Conservation (phyloP, 2,113 vertebrate species). For the Ochotona princeps region DNA sequence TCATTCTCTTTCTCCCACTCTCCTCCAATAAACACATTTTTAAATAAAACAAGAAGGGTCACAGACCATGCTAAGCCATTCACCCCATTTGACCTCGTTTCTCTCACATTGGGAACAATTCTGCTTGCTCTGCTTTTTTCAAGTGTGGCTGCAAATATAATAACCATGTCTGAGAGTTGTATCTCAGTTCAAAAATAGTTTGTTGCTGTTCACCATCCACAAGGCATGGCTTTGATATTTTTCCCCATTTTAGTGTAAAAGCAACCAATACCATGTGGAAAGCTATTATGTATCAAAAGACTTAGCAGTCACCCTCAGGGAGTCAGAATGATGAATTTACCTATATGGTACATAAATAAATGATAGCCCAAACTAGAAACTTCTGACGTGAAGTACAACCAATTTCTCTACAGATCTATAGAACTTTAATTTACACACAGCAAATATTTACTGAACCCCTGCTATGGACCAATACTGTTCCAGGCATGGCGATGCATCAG, state of each 20-base stretch:
- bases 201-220: neutral
- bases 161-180: neutral
- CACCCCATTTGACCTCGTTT: neutral
- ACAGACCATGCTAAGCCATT: neutral
- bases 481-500: neutral
- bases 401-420: conserved; percentile 8
- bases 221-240: neutral
- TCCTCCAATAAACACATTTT: too few relatives aligned
- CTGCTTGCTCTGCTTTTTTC: neutral
- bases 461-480: neutral
- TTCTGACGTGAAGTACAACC: conserved; percentile 18
- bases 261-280: neutral
- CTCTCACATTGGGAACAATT: neutral
- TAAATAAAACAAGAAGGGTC: neutral
- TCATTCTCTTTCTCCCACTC: too few relatives aligned
- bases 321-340: conserved; percentile 18
- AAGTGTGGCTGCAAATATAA: neutral
- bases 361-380: conserved; percentile 28
- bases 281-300: conserved; percentile 48
- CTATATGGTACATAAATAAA: conserved; percentile 48
- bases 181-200: conserved; percentile 30
- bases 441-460: conserved; percentile 43
- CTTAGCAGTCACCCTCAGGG: conserved; percentile 1
- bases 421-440: conserved; percentile 25
- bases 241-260: neutral